phyloP scores from a whole-genome alignment of 2,113 vertebrate species.

The chimpanzee (Pan troglodytes) region NHGRI_mPanTro3-v2.1_pri NC_072403.2:27241501-27242000 shows the following conservation, averaged over 20 bases:
- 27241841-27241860: not conserved
- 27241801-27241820: not conserved
- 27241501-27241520: not conserved
- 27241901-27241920: not conserved
- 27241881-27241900: not conserved
- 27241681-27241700: not conserved
- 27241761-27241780: not conserved
- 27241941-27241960: not conserved
- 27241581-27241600: not conserved
- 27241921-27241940: not conserved
- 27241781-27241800: not conserved
- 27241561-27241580: not conserved
- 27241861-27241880: not conserved
- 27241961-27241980: not conserved
- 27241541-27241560: not conserved
- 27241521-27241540: not conserved
- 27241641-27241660: not conserved
- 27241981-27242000: not conserved
- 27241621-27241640: not conserved
- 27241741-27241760: not conserved
- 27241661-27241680: not conserved
- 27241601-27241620: not conserved
- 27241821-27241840: not conserved
- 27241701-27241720: conserved; percentile 36
- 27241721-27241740: conserved; percentile 30